Percentiles rank a stretch among this genome's conserved stretches.
phyloP scores from a whole-genome alignment of 2,113 vertebrate species.

The Lota lota region DNA sequence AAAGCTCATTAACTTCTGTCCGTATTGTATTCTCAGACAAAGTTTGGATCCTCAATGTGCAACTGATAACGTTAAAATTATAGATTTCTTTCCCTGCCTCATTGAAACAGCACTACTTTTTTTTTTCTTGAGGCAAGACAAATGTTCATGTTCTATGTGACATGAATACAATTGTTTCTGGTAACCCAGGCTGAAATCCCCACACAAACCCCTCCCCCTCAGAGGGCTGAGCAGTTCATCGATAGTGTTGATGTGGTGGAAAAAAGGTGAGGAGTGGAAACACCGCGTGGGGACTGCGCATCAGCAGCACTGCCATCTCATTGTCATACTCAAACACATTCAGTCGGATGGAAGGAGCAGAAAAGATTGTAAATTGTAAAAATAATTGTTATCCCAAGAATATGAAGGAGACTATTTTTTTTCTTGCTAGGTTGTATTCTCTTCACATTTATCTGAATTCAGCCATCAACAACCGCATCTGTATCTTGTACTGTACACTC shows the following conservation, averaged over 20 bases:
- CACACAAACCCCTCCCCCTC: constrained; percentile 6
- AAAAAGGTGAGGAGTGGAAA: constrained; percentile 52
- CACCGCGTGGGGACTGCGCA: constrained; percentile 26
- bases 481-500: too few species aligned
- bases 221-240: constrained; percentile 47
- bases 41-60: constrained; percentile 13
- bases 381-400: too few species aligned
- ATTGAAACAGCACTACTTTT: constrained; percentile 17
- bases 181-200: constrained; percentile 38
- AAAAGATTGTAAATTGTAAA: constrained; percentile 1
- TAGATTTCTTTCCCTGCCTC: constrained; percentile 17
- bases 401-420: constrained; percentile 5
- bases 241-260: constrained; percentile 52
- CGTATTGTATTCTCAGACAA: constrained; percentile 27
- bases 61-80: constrained; percentile 19
- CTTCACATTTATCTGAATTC: too few species aligned
- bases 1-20: background rate
- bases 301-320: constrained; percentile 26
- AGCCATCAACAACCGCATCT: too few species aligned
- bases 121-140: constrained; percentile 12
- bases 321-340: constrained; percentile 8
- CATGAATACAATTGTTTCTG: constrained; percentile 38
- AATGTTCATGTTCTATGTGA: constrained; percentile 32
- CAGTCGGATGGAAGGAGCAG: constrained; percentile 17
- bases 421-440: too few species aligned